Percentiles rank a stretch among this genome's conserved stretches.
Conservation (phyloP, 1,140 invertebrate genomes). For the Microplitis demolitor region DNA sequence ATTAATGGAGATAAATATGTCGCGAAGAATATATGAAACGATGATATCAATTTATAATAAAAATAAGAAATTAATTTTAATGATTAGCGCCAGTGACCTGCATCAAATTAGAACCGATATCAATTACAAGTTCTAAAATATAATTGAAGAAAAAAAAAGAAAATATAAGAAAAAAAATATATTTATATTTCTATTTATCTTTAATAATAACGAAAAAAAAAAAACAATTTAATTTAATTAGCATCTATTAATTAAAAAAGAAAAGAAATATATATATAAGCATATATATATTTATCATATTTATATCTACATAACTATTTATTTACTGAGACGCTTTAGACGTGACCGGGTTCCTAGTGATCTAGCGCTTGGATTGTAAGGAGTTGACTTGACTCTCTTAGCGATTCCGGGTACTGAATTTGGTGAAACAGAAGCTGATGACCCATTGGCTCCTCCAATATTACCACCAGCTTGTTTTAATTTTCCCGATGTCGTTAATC, state of each 20-base stretch:
- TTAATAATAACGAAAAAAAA: not conserved
- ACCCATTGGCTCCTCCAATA: slow-evolving; percentile 31
- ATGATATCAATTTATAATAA: too few species aligned
- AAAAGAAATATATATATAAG: slow-evolving; percentile 19
- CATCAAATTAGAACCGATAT: too few species aligned
- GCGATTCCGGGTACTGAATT: slow-evolving; percentile 39
- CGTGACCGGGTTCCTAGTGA: slow-evolving; percentile 53
- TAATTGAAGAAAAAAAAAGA: too few species aligned
- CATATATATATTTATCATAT: slow-evolving; percentile 9
- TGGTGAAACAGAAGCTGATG: slow-evolving; percentile 21
- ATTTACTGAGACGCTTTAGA: slow-evolving; percentile 57
- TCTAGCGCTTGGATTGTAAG: slow-evolving; percentile 47
- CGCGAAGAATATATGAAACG: too few species aligned
- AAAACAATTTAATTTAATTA: too few species aligned
- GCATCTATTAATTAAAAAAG: not conserved
- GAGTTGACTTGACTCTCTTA: slow-evolving; percentile 49
- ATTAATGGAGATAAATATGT: too few species aligned
- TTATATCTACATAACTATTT: slow-evolving; percentile 30
- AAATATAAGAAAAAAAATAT: too few species aligned
- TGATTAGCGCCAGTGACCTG: too few species aligned
- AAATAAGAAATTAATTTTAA: too few species aligned
- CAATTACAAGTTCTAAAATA: too few species aligned
- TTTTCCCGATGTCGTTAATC: slow-evolving; percentile 28
- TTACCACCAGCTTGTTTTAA: slow-evolving; percentile 36
- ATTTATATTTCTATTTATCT: not conserved